Conservation (phyloP, 2,797 vertebrate genomes). For the Eospalax fontanierii region DNA sequence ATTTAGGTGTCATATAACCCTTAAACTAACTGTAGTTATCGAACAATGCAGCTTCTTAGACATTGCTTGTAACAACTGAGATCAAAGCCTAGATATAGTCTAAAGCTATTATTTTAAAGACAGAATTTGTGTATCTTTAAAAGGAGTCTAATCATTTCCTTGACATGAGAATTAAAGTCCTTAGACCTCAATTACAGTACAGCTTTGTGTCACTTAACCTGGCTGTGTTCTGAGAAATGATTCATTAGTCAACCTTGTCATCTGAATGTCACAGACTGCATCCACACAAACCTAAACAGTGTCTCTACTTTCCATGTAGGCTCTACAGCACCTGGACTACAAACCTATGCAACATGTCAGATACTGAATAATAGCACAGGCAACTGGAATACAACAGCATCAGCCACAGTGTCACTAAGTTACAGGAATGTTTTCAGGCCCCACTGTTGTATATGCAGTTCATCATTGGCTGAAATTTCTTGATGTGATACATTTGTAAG, state of each 20-base stretch:
- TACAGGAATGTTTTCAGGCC: background rate
- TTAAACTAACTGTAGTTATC: background rate
- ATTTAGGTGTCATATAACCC: background rate
- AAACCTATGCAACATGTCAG: background rate
- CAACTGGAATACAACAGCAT: background rate
- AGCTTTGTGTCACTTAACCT: background rate
- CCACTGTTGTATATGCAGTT: background rate
- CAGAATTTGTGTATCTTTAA: background rate
- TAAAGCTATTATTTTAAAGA: background rate
- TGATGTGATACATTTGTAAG: background rate
- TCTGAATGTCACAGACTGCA: background rate
- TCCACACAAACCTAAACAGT: background rate
- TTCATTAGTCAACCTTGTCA: background rate
- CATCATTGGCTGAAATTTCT: background rate
- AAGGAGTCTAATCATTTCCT: conserved; percentile 14
- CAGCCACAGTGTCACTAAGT: background rate
- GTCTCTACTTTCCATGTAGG: background rate
- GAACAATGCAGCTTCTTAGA: background rate
- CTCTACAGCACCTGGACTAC: background rate
- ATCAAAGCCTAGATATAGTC: background rate
- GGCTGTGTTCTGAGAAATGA: background rate
- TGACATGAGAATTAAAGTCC: conserved; percentile 36
- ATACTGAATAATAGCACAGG: background rate
- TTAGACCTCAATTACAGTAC: background rate
- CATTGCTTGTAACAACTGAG: background rate